Percentiles rank a stretch among this genome's conserved stretches.
phyloP scores from a whole-genome alignment of 2,113 vertebrate genomes.

The Propithecus coquereli region DNA sequence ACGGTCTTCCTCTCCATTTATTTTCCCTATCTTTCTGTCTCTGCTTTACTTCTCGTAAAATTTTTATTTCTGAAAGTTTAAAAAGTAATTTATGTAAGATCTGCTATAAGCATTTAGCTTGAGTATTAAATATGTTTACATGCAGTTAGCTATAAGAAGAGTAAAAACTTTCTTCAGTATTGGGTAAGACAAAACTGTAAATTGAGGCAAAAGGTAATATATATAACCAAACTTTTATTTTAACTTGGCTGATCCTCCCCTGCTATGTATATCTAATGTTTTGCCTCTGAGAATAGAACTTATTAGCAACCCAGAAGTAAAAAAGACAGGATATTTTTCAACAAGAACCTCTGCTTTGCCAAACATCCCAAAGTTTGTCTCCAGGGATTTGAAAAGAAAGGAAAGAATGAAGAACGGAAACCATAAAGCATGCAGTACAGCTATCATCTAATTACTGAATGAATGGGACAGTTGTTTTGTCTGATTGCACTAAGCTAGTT shows the following conservation, averaged over 20 bases:
- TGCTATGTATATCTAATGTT: constrained; percentile 70
- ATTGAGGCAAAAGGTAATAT: constrained; percentile 44
- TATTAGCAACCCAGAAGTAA: constrained; percentile 77
- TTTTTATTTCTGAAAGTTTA: neutral
- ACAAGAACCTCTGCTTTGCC: constrained; percentile 78
- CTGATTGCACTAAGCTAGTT: constrained; percentile 83
- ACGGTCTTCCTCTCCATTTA: constrained; percentile 3
- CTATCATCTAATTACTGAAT: constrained; percentile 87
- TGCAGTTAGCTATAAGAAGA: neutral
- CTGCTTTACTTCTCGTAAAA: neutral
- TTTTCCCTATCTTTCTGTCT: neutral
- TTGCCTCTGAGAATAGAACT: constrained; percentile 79
- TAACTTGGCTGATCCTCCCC: constrained; percentile 55
- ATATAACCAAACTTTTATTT: neutral
- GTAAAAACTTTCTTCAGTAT: constrained; percentile 30
- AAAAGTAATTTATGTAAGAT: constrained; percentile 42
- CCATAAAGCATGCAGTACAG: constrained; percentile 82
- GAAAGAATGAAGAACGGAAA: constrained; percentile 85
- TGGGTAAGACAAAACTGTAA: constrained; percentile 44
- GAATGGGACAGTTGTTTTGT: constrained; percentile 86
- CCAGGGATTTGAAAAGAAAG: constrained; percentile 83
- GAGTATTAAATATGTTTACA: constrained; percentile 67
- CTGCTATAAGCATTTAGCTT: constrained; percentile 63
- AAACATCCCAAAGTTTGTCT: constrained; percentile 82
- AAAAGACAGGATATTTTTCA: constrained; percentile 81